Evolutionary conservation across 1,140 invertebrate species (phyloP).

Genomic region (Maniola jurtina): DNA sequence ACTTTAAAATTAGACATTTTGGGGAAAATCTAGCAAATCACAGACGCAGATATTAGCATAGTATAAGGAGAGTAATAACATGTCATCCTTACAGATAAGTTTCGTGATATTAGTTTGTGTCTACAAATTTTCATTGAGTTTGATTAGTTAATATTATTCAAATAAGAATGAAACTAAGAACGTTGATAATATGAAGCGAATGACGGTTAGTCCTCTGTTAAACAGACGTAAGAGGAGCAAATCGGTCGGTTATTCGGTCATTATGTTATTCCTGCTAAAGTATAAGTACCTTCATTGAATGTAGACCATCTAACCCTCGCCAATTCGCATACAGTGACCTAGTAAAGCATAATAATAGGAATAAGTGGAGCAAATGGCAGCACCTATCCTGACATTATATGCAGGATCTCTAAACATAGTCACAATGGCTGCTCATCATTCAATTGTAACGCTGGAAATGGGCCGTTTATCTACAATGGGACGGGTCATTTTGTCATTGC

Average conservation of each 20-base stretch:
- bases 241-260: background rate
- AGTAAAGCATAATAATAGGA: constrained; percentile 65
- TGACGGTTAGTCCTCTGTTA: too few species aligned
- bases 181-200: too few species aligned
- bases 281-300: constrained; percentile 1
- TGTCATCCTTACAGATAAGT: too few species aligned
- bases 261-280: background rate
- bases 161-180: too few species aligned
- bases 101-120: too few species aligned
- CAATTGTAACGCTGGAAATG: constrained; percentile 72
- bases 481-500: constrained; percentile 63
- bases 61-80: too few species aligned
- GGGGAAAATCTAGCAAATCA: too few species aligned
- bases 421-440: constrained; percentile 73
- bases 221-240: too few species aligned
- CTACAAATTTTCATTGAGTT: too few species aligned
- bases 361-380: constrained; percentile 66
- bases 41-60: too few species aligned
- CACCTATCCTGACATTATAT: constrained; percentile 65
- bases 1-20: too few species aligned
- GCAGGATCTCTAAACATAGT: constrained; percentile 77
- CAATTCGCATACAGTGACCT: constrained; percentile 49
- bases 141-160: too few species aligned
- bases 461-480: constrained; percentile 70
- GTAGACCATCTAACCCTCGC: constrained; percentile 15